Evolutionary conservation across 1,140 invertebrate genomes (phyloP), one percentile per base, ranked within the genome.

Genomic region (Macrobrachium nipponense): DNA sequence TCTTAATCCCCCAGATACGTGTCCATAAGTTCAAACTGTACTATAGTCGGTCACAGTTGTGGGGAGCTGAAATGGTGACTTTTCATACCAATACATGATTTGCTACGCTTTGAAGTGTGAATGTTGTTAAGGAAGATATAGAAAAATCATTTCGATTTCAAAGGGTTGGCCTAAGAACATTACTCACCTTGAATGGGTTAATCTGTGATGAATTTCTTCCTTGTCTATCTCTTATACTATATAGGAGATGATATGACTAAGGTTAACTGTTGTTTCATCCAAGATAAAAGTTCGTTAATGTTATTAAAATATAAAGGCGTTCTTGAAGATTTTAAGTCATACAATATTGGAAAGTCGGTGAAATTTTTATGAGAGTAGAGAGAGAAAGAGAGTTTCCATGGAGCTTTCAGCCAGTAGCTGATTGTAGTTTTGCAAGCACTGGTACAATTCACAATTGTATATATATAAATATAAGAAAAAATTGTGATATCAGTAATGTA

Each of bases 401-500:
- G 81, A 83, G 81, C 81, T 83, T 83, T 83, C 81, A 83, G 75
- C 81, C 81, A 83, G 81, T 83, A 73, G 76, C 73, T 83, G 72
- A 81, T 44, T 58, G 62, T 76, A 73, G 59, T 83, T 75, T 83
- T 83, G 80, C 51, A 76, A 61, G 81, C 81, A 83, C 81, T 83
- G 81, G 72, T 83, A 83, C 72, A 83, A 76, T 76, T 83, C 73
- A 77, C 72, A 73, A 75, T 75, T 83, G 81, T 83, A 83, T 61
- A 83, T 83, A 83, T 83, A 83, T 83, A 82, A 61, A 83, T 73
- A 82, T 76, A 83, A 66, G 75, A 82, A 83, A 83, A 83, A 76
- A 76, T 76, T 83, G 81, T 83, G 81, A 83, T 83, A 83, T 83
- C 75, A 83, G 76, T 81, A 68, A 83, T 83, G 81, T 83, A 83